Evolutionary conservation across 2,888 invertebrate species (phyloP), one percentile per base, ranked within the genome.

Genomic region (Melanophora roralis): DNA sequence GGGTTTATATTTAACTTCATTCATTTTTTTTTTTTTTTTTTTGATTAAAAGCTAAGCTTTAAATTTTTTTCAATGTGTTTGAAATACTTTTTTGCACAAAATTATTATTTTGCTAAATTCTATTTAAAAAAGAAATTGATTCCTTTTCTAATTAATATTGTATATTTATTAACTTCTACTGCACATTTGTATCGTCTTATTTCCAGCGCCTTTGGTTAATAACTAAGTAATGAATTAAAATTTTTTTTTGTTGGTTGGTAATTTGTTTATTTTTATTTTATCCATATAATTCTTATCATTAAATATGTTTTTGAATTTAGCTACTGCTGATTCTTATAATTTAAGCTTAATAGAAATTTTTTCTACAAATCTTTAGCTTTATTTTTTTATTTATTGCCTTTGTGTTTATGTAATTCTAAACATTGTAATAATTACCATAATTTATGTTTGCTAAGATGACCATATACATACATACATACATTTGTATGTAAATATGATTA

Each of bases 211-310:
- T 69, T 38, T 34, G 49, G 23, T 43, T 51, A 49, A 49, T 59
- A 77, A 77, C 76, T 77, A 14, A 77, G 71, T 14, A 16, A 69
- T 62, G 38, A 69, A 62, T 32, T 43, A 64, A 16, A 40, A 57
- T 38, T 27, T 40, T 67, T 59, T 40, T 2, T 40, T 16, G 16
- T 43, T 62, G 40, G 12, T 57, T 38, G 23, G 6, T n/a, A n/a
- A n/a, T 21, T 49, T 49, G 14, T 38, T 21, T 57, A 0, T 12
- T 62, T 49, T 49, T 32, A 40, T 64, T 69, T 64, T 76, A 76
- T 76, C 76, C 64, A 69, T 34, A 36, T 47, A 76, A 57, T 62
- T 76, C 55, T 76, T 76, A 76, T 76, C 69, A 57, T n/a, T 45
- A 38, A 67, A 67, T 67, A n/a, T n/a, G n/a, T n/a, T n/a, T n/a